Percentiles rank a stretch among this genome's conserved stretches.
Evolutionary conservation across 2,113 vertebrate genomes (phyloP).

Genomic region (Xenopus borealis): DNA sequence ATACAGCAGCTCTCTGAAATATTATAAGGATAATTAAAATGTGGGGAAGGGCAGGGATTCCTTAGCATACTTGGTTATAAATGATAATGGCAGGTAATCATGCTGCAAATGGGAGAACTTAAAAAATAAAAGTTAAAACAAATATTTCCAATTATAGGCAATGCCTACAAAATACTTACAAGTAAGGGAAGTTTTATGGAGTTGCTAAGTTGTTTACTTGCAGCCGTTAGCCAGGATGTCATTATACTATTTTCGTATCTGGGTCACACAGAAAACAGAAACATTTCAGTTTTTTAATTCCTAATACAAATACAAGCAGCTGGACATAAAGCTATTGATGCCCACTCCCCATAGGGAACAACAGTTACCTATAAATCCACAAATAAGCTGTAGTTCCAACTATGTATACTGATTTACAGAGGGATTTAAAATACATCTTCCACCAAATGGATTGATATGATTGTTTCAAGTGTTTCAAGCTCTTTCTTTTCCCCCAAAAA

Average conservation of each 20-base stretch:
- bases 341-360: too few relatives aligned
- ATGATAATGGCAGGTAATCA: too few relatives aligned
- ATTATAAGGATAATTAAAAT: neutral
- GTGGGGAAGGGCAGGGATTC: neutral
- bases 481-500: too few relatives aligned
- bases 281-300: neutral
- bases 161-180: conserved; percentile 16
- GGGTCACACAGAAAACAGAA: neutral
- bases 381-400: too few relatives aligned
- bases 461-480: too few relatives aligned
- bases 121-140: neutral
- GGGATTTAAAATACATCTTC: too few relatives aligned
- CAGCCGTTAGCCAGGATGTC: conserved; percentile 29
- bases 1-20: conserved; percentile 20
- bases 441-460: too few relatives aligned
- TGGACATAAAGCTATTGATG: too few relatives aligned
- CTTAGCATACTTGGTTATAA: neutral
- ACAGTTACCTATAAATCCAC: too few relatives aligned
- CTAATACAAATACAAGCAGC: neutral
- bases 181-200: conserved; percentile 37
- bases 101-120: too few relatives aligned
- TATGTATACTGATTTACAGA: too few relatives aligned
- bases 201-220: conserved; percentile 22
- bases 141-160: too few relatives aligned
- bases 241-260: conserved; percentile 21